Evolutionary conservation across 2,888 invertebrate genomes (phyloP).

Genomic region (Pristionchus arcanus): DNA sequence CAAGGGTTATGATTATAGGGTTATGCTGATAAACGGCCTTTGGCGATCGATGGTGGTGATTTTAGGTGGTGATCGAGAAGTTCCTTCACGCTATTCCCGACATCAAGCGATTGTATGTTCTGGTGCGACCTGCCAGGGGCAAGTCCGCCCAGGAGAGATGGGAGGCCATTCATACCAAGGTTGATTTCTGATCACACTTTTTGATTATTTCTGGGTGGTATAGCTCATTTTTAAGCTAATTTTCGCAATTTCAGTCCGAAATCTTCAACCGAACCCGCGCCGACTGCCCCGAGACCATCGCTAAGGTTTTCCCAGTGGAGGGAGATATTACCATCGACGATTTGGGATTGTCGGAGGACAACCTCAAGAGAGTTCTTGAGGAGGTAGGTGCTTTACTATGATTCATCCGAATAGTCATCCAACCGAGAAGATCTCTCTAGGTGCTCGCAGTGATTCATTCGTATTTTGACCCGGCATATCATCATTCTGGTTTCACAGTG

Average conservation of each 20-base stretch:
- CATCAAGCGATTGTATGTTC: conserved; percentile 87
- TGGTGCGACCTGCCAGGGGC: conserved; percentile 87
- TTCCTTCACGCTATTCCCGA: conserved; percentile 89
- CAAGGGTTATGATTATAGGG: too few species aligned
- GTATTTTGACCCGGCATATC: too few species aligned
- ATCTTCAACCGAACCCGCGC: conserved; percentile 80
- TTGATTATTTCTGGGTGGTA: not conserved
- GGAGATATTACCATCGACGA: conserved; percentile 81
- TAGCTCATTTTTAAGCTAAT: not conserved
- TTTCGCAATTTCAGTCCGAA: conserved; percentile 73
- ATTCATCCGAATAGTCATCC: not conserved
- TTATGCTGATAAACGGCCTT: not conserved
- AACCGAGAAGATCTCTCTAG: too few species aligned
- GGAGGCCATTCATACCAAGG: conserved; percentile 85
- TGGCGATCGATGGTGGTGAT: not conserved
- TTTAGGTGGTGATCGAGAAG: conserved; percentile 86
- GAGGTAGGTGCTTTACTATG: conserved; percentile 81
- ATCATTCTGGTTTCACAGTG: too few species aligned
- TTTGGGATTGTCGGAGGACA: conserved; percentile 82
- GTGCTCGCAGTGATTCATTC: too few species aligned
- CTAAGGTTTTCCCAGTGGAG: conserved; percentile 76
- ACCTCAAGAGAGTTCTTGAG: conserved; percentile 84
- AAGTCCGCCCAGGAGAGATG: conserved; percentile 85
- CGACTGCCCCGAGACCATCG: conserved; percentile 80
- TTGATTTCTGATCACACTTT: conserved; percentile 78